A percentile compares a stretch with the other conserved stretches of the same genome.
phyloP scores from a whole-genome alignment of 64 coral and sea anemone genomes.

The Stichodactyla mertensii region DNA sequence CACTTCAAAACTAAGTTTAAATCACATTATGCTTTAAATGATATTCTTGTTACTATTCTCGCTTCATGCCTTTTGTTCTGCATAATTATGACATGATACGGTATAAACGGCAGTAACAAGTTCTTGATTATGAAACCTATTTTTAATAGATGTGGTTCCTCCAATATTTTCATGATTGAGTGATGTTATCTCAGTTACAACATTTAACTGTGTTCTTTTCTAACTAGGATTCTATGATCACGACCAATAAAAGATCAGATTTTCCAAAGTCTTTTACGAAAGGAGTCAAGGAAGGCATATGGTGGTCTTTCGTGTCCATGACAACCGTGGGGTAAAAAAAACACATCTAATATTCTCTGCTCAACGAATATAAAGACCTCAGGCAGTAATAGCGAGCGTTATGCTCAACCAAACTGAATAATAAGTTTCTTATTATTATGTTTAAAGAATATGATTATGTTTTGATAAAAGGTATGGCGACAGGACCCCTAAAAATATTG shows the following conservation, averaged over 20 bases:
- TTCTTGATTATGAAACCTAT: too few relatives aligned
- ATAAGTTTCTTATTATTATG: too few relatives aligned
- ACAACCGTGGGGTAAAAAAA: slow-evolving; percentile 46
- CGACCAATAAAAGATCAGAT: neutral
- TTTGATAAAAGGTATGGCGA: slow-evolving; percentile 43
- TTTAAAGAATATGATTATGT: too few relatives aligned
- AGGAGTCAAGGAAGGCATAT: slow-evolving; percentile 41
- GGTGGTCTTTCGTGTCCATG: slow-evolving; percentile 58
- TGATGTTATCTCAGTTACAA: neutral
- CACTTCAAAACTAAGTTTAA: too few relatives aligned
- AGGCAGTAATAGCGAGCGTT: too few relatives aligned
- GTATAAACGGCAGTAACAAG: too few relatives aligned
- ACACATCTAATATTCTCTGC: neutral
- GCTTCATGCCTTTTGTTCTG: too few relatives aligned
- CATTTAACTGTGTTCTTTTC: neutral
- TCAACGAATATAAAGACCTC: neutral
- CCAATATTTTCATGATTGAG: neutral
- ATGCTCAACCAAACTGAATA: too few relatives aligned
- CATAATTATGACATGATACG: too few relatives aligned
- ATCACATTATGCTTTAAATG: too few relatives aligned
- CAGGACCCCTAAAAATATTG: slow-evolving; percentile 20
- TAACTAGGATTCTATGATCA: neutral
- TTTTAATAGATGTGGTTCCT: too few relatives aligned
- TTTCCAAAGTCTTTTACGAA: slow-evolving; percentile 23
- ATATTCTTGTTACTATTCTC: too few relatives aligned